Evolutionary conservation across 2,888 invertebrate genomes (phyloP), one percentile per base, ranked within the genome.

Genomic region (Synanthedon vespiformis): DNA sequence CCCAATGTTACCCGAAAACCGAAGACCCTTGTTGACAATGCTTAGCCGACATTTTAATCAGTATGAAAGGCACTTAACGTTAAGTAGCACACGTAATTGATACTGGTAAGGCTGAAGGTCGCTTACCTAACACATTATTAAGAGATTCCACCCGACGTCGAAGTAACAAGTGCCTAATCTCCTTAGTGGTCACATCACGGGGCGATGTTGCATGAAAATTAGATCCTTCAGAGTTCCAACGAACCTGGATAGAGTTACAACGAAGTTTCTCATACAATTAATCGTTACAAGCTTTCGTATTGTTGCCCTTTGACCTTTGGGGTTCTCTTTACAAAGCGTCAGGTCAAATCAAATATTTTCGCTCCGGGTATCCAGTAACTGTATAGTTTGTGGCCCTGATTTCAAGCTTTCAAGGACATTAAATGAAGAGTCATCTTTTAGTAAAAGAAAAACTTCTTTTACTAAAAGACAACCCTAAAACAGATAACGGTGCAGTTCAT

Each of bases 121-220:
- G 58, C 60, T 63, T 56, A 56, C 48, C 57, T 22, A 48, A 61
- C 58, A 52, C 55, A 67, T 48, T 69, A 68, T 70, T 63, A 68
- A 64, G 62, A 62, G 62, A 65, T 65, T 63, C 48, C 16, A 48
- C 48, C 48, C 61, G 62, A 61, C 64, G 59, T 60, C 57, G 62
- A 67, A 70, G 72, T 74, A 72, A 73, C 73, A 77, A 77, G 73
- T 74, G 66, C 64, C 65, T 77, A 77, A 77, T 77, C 74, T 71
- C 61, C 70, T 48, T 48, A 71, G 70, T 63, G 72, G 71, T 72
- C 66, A 67, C 68, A 74, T 72, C 67, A 71, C 63, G 68, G 67
- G 68, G 74, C 72, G 67, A 72, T 74, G 72, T 74, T 66, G 70
- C 72, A 71, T 77, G 77, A 76, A 75, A 77, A 75, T 74, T 70